phyloP scores from a whole-genome alignment of 2,888 invertebrate genomes.

The Agonum fuliginosum region DNA sequence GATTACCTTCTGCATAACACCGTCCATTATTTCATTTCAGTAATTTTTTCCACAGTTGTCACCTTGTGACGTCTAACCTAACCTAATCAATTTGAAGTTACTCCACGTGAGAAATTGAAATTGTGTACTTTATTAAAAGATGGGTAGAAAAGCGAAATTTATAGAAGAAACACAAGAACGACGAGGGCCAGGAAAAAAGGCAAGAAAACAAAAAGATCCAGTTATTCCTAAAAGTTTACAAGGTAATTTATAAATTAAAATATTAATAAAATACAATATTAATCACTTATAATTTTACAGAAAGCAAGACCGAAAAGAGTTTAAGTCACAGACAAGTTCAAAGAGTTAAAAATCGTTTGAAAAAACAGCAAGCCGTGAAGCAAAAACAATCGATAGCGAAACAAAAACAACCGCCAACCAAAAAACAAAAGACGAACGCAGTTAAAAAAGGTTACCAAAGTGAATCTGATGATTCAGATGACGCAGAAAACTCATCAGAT shows the following conservation, averaged over 20 bases:
- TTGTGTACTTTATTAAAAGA: conserved; percentile 70
- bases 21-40: too few relatives aligned
- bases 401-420: conserved; percentile 66
- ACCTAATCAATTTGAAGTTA: conserved; percentile 32
- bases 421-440: conserved; percentile 66
- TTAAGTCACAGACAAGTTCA: conserved; percentile 83
- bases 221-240: conserved; percentile 77
- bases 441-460: conserved; percentile 63
- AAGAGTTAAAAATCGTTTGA: conserved; percentile 70
- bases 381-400: conserved; percentile 59
- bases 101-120: conserved; percentile 41
- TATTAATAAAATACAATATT: conserved; percentile 13
- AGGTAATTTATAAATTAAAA: conserved; percentile 69
- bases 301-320: conserved; percentile 75
- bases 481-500: conserved; percentile 46
- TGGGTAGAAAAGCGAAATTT: conserved; percentile 92
- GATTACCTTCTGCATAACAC: too few relatives aligned
- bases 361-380: conserved; percentile 65
- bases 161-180: conserved; percentile 81
- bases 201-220: conserved; percentile 91
- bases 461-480: conserved; percentile 66
- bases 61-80: too few relatives aligned
- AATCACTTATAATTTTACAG: conserved; percentile 65
- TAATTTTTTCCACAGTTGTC: too few relatives aligned
- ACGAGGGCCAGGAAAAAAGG: conserved; percentile 90